Base-by-base conservation (phyloP, 2,797 vertebrate genomes). In the Parauchenoglanis ngamensis region DNA sequence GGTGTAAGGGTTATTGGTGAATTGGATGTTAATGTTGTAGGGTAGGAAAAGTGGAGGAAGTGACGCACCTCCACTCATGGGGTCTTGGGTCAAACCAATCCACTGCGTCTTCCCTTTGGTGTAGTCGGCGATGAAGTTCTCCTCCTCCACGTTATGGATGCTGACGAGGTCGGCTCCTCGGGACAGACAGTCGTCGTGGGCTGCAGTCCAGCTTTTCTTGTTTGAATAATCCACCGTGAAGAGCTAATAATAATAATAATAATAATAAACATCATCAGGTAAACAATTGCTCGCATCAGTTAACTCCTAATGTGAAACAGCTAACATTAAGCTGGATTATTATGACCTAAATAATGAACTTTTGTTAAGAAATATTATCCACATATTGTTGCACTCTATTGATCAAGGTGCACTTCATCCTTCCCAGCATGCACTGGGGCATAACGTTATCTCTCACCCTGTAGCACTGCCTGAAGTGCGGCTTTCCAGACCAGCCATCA, bases 81-180 rank as follows among this genome's bases (percentile, higher is more conserved):
- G 91, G 85, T 94, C 95, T 90, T 90, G 86, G 77, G 90, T 95
- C 72, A 96, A 94, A 83, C 96, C 96, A 10, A 96, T 96, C 96
- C 96, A 96, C 90, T 94, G 95, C 87, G 91, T 94, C 90, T 84
- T 93, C 83, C 35, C 95, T 90, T 93, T 94, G 84, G 89, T 95
- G 92, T 94, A 93, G 1, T 84, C 13, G 15, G 95, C 73, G 61
- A 96, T 85, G 89, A 96, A 96, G n/a, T 87, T 86, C 31, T 96
- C 95, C 87, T 96, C 95, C 7, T 87, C 91, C n/a, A 92, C 91
- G 7, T 0, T 92, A 92, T 96, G 96, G 90, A 96, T 94, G 91
- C 96, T 96, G 91, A 93, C 93, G 84, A 96, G 92, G 57, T 95
- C 31, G 0, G 92, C 94, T 10, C 95, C 94, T 75, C 95, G 92